phyloP scores from a whole-genome alignment of 2,888 invertebrate species.

The Synanthedon vespiformis region DNA sequence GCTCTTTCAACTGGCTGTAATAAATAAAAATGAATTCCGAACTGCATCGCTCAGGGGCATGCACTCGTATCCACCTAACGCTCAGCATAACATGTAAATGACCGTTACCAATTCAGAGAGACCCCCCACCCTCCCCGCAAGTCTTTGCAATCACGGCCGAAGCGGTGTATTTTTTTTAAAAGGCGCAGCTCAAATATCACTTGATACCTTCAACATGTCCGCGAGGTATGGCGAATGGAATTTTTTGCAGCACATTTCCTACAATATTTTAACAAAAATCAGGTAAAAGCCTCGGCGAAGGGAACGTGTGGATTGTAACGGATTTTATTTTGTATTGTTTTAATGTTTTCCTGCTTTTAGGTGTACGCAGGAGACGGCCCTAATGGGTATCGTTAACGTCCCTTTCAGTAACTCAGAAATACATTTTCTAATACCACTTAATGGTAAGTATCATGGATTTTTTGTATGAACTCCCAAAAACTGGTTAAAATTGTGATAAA shows the following conservation, averaged over 20 bases:
- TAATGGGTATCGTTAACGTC: too few species aligned
- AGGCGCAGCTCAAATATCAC: constrained; percentile 14
- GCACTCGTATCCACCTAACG: constrained; percentile 26
- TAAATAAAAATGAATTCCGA: constrained; percentile 42
- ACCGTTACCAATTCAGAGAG: constrained; percentile 13
- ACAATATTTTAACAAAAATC: constrained; percentile 22
- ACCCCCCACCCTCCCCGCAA: constrained; percentile 9
- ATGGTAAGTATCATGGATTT: too few species aligned
- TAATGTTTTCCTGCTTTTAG: neutral
- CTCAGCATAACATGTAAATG: constrained; percentile 14
- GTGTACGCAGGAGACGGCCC: too few species aligned
- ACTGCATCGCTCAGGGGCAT: constrained; percentile 39
- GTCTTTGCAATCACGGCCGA: constrained; percentile 8
- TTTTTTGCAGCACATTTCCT: constrained; percentile 28
- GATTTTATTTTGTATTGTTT: neutral
- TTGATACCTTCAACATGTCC: constrained; percentile 29
- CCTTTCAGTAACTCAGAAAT: too few species aligned
- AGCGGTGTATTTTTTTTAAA: constrained; percentile 13
- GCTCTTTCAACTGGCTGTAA: constrained; percentile 32
- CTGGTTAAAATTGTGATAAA: too few species aligned
- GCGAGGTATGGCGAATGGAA: constrained; percentile 30
- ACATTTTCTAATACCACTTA: too few species aligned
- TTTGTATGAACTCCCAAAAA: too few species aligned
- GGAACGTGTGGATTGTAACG: neutral
- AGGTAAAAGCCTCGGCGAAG: neutral